Evolutionary conservation across 2,888 invertebrate genomes (phyloP).

Genomic region (Lycia hirtaria): DNA sequence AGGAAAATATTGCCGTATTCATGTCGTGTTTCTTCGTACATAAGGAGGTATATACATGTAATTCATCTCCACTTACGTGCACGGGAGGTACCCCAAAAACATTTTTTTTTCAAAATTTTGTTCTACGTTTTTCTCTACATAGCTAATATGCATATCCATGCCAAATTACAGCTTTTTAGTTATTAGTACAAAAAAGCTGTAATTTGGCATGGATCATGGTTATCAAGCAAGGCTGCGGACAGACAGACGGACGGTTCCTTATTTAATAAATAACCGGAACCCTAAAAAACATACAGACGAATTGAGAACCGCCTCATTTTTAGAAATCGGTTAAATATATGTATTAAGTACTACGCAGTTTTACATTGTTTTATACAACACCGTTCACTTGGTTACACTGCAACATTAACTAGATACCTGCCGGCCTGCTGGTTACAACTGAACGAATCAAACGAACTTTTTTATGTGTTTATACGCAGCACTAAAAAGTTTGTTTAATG

Average conservation of each 20-base stretch:
- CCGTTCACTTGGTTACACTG: conserved; percentile 28
- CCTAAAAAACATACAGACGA: too few relatives aligned
- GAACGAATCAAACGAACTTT: conserved; percentile 46
- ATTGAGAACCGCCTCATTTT: too few relatives aligned
- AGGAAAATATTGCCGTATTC: conserved; percentile 5
- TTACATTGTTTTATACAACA: conserved; percentile 20
- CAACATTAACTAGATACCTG: conserved; percentile 33
- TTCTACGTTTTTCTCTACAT: too few relatives aligned
- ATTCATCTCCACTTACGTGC: background rate
- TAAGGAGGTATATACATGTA: background rate
- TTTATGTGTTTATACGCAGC: conserved; percentile 51
- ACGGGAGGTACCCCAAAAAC: too few relatives aligned
- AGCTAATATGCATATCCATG: too few relatives aligned
- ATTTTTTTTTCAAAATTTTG: too few relatives aligned
- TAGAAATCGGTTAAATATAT: conserved; percentile 1
- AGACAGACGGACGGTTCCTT: too few relatives aligned
- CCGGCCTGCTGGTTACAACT: conserved; percentile 23
- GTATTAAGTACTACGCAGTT: conserved; percentile 11
- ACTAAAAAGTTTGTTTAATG: conserved; percentile 47
- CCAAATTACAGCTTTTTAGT: too few relatives aligned
- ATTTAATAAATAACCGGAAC: too few relatives aligned
- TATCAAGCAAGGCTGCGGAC: too few relatives aligned
- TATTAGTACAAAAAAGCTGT: too few relatives aligned
- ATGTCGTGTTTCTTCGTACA: background rate
- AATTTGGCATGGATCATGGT: too few relatives aligned